Base-by-base conservation (phyloP, 2,888 invertebrate genomes). In the Mythimna lalbum region DNA sequence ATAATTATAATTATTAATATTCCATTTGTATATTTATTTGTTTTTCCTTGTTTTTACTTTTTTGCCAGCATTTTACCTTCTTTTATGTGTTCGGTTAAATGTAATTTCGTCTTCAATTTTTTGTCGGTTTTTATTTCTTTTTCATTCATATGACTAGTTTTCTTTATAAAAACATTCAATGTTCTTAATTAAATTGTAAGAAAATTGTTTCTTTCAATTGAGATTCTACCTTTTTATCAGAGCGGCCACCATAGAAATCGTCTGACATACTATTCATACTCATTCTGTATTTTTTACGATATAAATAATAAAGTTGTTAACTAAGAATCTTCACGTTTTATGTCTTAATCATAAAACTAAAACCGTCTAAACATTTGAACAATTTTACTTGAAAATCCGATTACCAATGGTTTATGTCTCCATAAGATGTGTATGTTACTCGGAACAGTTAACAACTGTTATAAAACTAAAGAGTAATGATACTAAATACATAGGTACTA, bases 271-370 rank as follows among this genome's bases (percentile, higher is more conserved):
- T 21, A 33, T 4, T 12, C 12, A 39, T 19, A 14, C 5, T 43
- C 12, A 36, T 33, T 49, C 1, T 59, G 27, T 71, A 53, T 64
- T 69, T 27, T 80, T 75, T 76, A 80, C 66, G 75, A 67, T 52
- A 62, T 49, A 65, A 75, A 78, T 70, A 80, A 78, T 78, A 78
- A 78, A 78, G 64, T 62, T 62, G 61, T 80, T 73, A 76, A 71
- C 57, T 49, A 63, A 73, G 62, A 77, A 72, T 63, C 60, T 68
- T 61, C 23, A 50, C 50, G 19, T 78, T 85, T 83, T 81, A 81
- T 81, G 73, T 71, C 69, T 74, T 39, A 71, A 67, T 68, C 78
- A 73, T 83, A 82, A 84, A 81, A 80, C 39, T 61, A 69, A 69
- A 63, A 62, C 39, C 50, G 66, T 78, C 68, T 61, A 62, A 82